These are phyloP conservation scores for Pantherophis alleghaniensis DNA, from an alignment of 2,797 vertebrate species.

Conservation along the genomic window DNA sequence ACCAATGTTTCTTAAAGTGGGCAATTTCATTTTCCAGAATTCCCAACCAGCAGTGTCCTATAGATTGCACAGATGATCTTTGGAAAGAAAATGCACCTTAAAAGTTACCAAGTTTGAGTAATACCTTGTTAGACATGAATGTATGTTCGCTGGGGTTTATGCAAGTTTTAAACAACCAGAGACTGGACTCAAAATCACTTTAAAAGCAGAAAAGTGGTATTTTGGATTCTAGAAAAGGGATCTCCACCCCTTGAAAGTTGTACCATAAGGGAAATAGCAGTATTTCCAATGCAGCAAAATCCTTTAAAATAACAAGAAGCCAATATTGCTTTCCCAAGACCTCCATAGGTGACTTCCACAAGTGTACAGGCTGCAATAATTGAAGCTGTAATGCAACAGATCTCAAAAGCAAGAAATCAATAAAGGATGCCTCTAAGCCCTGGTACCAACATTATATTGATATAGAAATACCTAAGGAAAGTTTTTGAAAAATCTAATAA, in stretches of 20 bases:
- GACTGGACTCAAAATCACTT: background rate
- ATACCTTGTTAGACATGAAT: background rate
- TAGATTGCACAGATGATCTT: background rate
- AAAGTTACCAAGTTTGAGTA: background rate
- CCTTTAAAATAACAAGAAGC: background rate
- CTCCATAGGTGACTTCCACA: background rate
- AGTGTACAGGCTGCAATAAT: background rate
- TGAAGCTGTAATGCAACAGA: background rate
- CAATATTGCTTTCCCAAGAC: background rate
- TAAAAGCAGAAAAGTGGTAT: background rate
- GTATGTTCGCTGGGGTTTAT: background rate
- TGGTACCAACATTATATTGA: background rate
- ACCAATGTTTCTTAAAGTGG: background rate
- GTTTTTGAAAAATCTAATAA: background rate
- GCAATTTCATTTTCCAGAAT: background rate
- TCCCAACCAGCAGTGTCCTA: background rate
- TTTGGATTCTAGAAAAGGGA: background rate
- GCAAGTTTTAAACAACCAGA: background rate
- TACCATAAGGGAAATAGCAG: background rate
- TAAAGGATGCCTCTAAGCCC: background rate
- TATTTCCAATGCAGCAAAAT: background rate
- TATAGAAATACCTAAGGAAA: background rate
- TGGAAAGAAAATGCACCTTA: background rate
- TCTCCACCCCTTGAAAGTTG: background rate
- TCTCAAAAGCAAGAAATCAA: background rate